Percentiles rank a stretch among this genome's conserved stretches.
These are phyloP conservation scores for Microcebus tavaratra DNA, from an alignment of 2,113 vertebrate genomes.

Conservation along the genomic window DNA sequence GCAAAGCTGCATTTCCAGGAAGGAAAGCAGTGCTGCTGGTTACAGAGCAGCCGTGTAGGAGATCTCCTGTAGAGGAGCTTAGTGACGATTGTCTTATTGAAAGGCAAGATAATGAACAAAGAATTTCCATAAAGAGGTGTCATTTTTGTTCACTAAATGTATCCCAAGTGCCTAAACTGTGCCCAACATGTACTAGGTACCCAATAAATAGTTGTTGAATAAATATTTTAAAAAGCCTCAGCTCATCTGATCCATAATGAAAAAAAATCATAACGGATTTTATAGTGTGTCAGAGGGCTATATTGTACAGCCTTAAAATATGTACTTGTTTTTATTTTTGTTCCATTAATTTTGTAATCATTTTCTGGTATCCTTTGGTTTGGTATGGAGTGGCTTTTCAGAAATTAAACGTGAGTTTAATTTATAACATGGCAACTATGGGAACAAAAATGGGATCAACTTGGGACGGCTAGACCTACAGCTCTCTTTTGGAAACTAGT, in stretches of 20 bases:
- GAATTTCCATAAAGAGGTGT: background rate
- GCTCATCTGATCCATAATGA: background rate
- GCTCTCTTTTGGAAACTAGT: background rate
- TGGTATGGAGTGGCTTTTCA: background rate
- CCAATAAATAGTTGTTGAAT: background rate
- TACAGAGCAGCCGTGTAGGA: background rate
- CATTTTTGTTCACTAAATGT: background rate
- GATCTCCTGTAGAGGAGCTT: background rate
- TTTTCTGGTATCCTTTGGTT: background rate
- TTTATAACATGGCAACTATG: background rate
- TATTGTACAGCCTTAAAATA: background rate
- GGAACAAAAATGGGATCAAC: background rate
- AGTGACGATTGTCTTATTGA: background rate
- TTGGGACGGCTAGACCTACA: background rate
- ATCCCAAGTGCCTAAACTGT: background rate
- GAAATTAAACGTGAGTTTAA: background rate
- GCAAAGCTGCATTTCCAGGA: background rate
- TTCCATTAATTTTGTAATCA: background rate
- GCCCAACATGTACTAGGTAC: background rate
- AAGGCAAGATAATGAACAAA: background rate
- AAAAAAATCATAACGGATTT: background rate
- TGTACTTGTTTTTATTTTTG: background rate
- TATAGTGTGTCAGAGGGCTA: background rate
- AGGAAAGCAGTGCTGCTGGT: background rate
- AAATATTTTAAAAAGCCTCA: background rate